phyloP scores from a whole-genome alignment of 2,888 invertebrate genomes.

The Acanthopleura granulata region DNA sequence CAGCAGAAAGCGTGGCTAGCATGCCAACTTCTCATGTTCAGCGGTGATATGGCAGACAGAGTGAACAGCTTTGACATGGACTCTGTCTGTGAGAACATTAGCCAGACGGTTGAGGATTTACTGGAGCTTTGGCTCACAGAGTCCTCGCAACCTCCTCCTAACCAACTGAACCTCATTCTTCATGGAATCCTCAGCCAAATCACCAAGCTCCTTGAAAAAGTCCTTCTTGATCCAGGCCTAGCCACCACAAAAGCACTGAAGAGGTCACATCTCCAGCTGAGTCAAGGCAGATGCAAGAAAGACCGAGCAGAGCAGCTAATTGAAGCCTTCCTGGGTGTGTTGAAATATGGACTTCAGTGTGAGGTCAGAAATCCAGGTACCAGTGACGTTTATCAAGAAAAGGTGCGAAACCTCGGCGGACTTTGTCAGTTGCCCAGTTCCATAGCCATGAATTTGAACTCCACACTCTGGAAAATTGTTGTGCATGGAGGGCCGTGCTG shows the following conservation, averaged over 20 bases:
- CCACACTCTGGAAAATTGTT: neutral
- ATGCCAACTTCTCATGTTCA: slow-evolving; percentile 3
- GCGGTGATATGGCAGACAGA: neutral
- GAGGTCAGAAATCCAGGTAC: neutral
- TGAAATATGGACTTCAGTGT: neutral
- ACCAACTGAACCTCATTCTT: neutral
- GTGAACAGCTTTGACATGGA: neutral
- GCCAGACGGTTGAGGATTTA: slow-evolving; percentile 5
- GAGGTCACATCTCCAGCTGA: neutral
- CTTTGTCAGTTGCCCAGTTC: neutral
- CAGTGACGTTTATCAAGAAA: neutral
- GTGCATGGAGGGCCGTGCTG: slow-evolving; percentile 12
- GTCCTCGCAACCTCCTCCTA: neutral
- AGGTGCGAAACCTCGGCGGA: neutral
- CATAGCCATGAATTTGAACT: neutral
- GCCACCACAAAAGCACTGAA: neutral
- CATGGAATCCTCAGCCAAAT: neutral
- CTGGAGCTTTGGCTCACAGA: neutral
- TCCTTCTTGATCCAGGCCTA: neutral
- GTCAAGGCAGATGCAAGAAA: neutral
- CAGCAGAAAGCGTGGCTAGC: neutral
- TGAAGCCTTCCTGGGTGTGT: neutral
- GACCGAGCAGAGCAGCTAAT: neutral
- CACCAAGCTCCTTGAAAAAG: neutral
- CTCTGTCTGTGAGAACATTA: slow-evolving; percentile 4